A percentile compares a stretch with the other conserved stretches of the same genome.
Conservation (phyloP, 2,797 vertebrate species). For the Sebastes itinus region DNA sequence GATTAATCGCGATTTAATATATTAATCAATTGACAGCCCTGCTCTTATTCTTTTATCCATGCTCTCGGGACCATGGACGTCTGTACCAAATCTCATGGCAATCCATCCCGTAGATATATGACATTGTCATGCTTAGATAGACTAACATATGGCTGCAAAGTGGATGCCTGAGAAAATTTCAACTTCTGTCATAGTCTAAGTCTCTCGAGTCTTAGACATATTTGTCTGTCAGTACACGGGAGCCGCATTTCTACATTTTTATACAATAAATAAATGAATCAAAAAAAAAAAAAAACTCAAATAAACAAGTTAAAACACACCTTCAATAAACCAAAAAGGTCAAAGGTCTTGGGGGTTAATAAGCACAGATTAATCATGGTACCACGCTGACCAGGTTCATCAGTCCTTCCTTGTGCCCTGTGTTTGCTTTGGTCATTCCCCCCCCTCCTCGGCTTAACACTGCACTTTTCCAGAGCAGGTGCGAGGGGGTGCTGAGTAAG, state of each 20-base stretch:
- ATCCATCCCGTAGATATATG: not conserved
- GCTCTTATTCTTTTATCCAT: too few species aligned
- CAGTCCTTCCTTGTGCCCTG: constrained; percentile 21
- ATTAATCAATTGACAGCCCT: too few species aligned
- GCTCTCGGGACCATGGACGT: too few species aligned
- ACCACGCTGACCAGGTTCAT: constrained; percentile 7
- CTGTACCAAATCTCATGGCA: not conserved
- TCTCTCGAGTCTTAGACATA: not conserved
- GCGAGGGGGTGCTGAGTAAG: constrained; percentile 66
- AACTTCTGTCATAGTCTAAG: not conserved
- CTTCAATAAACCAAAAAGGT: constrained; percentile 13
- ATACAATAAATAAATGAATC: not conserved
- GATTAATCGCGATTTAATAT: too few species aligned
- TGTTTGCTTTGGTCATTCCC: constrained; percentile 48
- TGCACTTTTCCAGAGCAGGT: constrained; percentile 67
- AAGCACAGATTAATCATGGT: constrained; percentile 39
- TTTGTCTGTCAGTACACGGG: not conserved
- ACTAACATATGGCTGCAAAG: not conserved
- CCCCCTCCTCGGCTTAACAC: constrained; percentile 15
- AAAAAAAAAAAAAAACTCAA: not conserved
- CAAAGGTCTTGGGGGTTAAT: constrained; percentile 31
- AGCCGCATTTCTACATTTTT: not conserved
- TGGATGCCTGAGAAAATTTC: not conserved
- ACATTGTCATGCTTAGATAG: not conserved
- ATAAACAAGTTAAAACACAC: not conserved